Conservation (phyloP, 1,140 invertebrate genomes). For the Saccostrea cuccullata region DNA sequence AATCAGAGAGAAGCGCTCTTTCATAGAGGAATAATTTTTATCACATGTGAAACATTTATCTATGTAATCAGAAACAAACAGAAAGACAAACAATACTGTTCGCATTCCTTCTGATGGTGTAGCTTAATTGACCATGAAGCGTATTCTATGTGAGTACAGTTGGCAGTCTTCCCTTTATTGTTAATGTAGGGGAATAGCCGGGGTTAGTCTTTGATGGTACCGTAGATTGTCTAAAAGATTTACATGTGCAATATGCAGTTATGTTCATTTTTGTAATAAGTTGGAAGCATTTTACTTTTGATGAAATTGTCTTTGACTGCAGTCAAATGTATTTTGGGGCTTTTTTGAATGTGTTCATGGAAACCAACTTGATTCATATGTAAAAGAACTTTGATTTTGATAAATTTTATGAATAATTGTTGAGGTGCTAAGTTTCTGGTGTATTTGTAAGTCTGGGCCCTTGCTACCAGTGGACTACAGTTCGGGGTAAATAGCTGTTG, state of each 20-base stretch:
- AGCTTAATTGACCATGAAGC: constrained; percentile 7
- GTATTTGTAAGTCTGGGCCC: neutral
- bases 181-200: neutral
- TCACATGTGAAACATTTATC: constrained; percentile 27
- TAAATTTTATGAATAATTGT: neutral
- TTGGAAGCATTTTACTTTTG: neutral
- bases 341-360: too few species aligned
- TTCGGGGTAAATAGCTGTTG: neutral
- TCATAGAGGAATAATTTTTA: neutral
- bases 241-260: neutral
- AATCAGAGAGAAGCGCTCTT: constrained; percentile 7
- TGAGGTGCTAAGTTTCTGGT: neutral
- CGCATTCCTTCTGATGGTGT: neutral
- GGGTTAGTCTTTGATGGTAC: neutral
- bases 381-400: neutral
- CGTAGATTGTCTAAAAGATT: neutral
- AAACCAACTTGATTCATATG: too few species aligned
- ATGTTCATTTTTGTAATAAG: neutral
- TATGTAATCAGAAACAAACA: constrained; percentile 31
- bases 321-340: too few species aligned
- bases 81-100: constrained; percentile 3
- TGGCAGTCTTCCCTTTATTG: constrained; percentile 8
- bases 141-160: neutral
- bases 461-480: neutral
- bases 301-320: too few species aligned